These are phyloP conservation scores for Acanthopagrus latus DNA, from an alignment of 2,797 vertebrate species.

Conservation along the genomic window DNA sequence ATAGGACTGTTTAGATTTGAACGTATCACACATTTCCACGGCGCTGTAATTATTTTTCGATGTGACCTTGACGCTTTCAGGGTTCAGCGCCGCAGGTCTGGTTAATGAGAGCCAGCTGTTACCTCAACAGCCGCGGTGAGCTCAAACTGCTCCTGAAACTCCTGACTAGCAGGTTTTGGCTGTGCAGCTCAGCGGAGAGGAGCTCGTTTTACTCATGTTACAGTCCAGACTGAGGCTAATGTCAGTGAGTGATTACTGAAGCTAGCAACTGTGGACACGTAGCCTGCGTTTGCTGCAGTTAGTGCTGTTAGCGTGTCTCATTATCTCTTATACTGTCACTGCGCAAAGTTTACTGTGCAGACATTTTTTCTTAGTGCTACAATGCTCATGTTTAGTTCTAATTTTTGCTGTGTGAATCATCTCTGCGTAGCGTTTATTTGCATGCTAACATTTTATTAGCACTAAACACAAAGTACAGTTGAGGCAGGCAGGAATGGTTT, in stretches of 20 bases:
- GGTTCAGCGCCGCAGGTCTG: slow-evolving; percentile 60
- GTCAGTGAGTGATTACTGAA: no score
- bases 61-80: slow-evolving; percentile 63
- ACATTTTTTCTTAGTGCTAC: no score
- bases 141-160: slow-evolving; percentile 48
- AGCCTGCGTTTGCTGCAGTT: no score
- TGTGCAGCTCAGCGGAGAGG: slow-evolving; percentile 35
- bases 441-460: not conserved
- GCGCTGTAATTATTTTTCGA: slow-evolving; percentile 65
- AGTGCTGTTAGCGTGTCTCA: no score
- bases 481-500: not conserved
- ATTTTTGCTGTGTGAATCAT: not conserved
- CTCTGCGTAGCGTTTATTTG: no score
- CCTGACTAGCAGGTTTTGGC: slow-evolving; percentile 47
- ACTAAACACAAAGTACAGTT: not conserved
- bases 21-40: slow-evolving; percentile 48
- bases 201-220: not conserved
- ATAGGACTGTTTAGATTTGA: slow-evolving; percentile 39
- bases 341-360: no score
- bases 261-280: no score
- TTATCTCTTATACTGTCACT: no score
- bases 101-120: slow-evolving; percentile 77
- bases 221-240: not conserved
- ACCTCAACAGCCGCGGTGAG: slow-evolving; percentile 43
- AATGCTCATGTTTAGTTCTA: not conserved